Percentiles rank a stretch among this genome's conserved stretches.
phyloP scores from a whole-genome alignment of 2,113 vertebrate species.

The Nibea coibor region DNA sequence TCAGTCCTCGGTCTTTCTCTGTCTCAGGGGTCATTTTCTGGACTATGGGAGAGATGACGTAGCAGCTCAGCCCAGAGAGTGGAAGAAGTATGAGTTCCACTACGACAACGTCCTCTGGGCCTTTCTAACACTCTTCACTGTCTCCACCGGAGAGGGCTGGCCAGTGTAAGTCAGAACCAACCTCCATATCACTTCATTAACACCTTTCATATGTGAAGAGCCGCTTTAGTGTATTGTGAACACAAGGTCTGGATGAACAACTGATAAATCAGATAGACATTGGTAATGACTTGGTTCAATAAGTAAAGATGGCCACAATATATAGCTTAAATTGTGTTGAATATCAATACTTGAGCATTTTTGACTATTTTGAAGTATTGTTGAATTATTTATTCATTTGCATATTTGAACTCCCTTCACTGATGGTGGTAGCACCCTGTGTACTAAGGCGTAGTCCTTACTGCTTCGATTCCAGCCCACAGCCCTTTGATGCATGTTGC shows the following conservation, averaged over 20 bases:
- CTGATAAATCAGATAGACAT: not conserved
- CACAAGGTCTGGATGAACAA: not conserved
- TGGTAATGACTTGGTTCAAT: not conserved
- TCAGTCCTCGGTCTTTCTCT: not conserved
- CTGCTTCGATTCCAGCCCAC: no score
- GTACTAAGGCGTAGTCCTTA: no score
- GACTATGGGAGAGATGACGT: conserved; percentile 92
- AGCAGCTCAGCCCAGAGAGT: conserved; percentile 90
- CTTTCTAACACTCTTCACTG: conserved; percentile 96
- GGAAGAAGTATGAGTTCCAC: conserved; percentile 98
- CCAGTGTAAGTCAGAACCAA: conserved; percentile 89
- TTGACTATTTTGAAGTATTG: not conserved
- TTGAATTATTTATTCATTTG: conserved; percentile 2
- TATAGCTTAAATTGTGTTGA: not conserved
- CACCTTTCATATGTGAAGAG: not conserved
- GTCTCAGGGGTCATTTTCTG: conserved; percentile 92
- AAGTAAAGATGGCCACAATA: conserved; percentile 2
- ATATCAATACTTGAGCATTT: not conserved
- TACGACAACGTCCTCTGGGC: conserved; percentile 99
- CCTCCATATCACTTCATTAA: not conserved
- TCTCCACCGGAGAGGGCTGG: conserved; percentile 98
- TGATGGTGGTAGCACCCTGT: no score
- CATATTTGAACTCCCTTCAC: not conserved
- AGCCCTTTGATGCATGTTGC: no score
- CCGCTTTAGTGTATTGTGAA: not conserved